Evolutionary conservation across 1,140 invertebrate genomes (phyloP).

Genomic region (Drosophila fuyamai): DNA sequence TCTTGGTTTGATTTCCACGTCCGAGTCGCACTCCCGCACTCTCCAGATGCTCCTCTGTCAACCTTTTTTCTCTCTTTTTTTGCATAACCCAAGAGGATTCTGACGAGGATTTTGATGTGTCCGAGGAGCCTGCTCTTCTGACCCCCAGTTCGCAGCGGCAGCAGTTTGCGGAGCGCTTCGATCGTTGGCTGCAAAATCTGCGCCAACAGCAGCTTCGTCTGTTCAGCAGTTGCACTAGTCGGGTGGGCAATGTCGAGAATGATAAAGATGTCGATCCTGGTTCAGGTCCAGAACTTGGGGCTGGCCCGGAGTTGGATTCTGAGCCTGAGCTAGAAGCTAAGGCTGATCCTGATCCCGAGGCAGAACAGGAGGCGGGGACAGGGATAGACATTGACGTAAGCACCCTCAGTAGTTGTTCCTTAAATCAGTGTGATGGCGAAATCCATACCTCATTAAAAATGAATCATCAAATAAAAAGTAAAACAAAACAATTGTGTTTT

Average conservation of each 20-base stretch:
- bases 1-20: conserved; percentile 46
- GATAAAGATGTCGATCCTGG: conserved; percentile 33
- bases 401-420: conserved; percentile 25
- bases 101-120: conserved; percentile 46
- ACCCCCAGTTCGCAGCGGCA: conserved; percentile 61
- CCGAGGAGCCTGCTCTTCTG: conserved; percentile 51
- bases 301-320: not conserved
- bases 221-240: conserved; percentile 76
- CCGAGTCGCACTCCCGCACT: conserved; percentile 44
- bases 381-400: conserved; percentile 60
- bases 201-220: conserved; percentile 64
- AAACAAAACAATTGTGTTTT: not conserved
- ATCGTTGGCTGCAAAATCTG: conserved; percentile 72
- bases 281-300: not conserved
- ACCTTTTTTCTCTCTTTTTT: conserved; percentile 44
- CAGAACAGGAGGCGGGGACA: conserved; percentile 23
- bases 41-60: conserved; percentile 22
- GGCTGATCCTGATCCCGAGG: conserved; percentile 24
- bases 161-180: conserved; percentile 67
- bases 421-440: not conserved
- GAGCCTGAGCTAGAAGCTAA: not conserved
- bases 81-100: conserved; percentile 60
- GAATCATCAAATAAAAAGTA: not conserved
- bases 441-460: too few relatives aligned
- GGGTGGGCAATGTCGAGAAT: conserved; percentile 66